Conservation (phyloP, 37 sponge, comb jelly and placozoan genomes). For the Theonella swinhoei region DNA sequence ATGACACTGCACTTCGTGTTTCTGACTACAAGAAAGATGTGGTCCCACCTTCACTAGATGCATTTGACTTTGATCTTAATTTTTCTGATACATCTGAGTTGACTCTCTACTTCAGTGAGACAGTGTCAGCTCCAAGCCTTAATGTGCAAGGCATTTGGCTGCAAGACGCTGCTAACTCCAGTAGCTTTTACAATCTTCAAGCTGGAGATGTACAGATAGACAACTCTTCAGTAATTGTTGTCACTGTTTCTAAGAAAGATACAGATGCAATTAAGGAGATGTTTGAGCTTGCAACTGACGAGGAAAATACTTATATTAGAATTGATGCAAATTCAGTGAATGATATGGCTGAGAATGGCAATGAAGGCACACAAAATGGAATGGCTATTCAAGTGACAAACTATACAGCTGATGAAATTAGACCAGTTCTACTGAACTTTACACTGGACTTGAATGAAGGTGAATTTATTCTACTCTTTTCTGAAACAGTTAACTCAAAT, state of each 20-base stretch:
- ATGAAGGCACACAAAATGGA: constrained; percentile 41
- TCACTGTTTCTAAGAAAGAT: constrained; percentile 48
- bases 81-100: constrained; percentile 28
- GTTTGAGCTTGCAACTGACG: constrained; percentile 54
- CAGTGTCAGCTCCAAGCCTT: constrained; percentile 60
- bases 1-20: constrained; percentile 42
- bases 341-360: constrained; percentile 66
- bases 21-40: constrained; percentile 23
- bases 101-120: constrained; percentile 68
- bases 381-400: constrained; percentile 37
- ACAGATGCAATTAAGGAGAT: constrained; percentile 62
- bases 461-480: constrained; percentile 53
- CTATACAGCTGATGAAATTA: constrained; percentile 44
- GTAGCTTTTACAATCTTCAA: constrained; percentile 35
- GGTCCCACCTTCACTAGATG: constrained; percentile 57
- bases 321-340: constrained; percentile 18
- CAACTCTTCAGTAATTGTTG: constrained; percentile 59
- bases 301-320: constrained; percentile 55
- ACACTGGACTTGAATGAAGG: constrained; percentile 76
- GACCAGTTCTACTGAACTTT: constrained; percentile 59
- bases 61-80: constrained; percentile 75
- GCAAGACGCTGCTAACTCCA: constrained; percentile 54
- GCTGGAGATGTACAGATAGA: constrained; percentile 27
- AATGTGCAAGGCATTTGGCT: constrained; percentile 43
- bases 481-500: constrained; percentile 74